phyloP scores from a whole-genome alignment of 2,888 invertebrate genomes.

The Halocaridina rubra region DNA sequence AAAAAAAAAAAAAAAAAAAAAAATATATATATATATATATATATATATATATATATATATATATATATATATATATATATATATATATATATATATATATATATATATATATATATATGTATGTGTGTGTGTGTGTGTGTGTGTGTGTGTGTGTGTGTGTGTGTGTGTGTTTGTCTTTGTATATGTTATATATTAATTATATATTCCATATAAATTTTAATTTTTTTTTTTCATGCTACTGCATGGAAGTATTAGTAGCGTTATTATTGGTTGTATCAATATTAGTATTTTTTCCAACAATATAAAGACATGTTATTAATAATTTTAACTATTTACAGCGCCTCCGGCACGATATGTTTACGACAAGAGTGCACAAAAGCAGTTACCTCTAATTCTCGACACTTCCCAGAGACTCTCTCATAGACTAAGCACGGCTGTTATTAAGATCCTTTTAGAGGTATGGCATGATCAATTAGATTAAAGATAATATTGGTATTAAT shows the following conservation, averaged over 20 bases:
- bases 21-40: no score
- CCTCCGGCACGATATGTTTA: constrained; percentile 48
- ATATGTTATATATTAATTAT: background rate
- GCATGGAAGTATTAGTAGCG: background rate
- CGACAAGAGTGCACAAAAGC: constrained; percentile 38
- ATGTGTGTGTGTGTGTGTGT: no score
- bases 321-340: background rate
- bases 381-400: constrained; percentile 50
- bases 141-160: no score
- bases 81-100: background rate
- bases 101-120: background rate
- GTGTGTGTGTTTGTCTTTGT: no score
- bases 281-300: no score
- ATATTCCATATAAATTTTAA: background rate
- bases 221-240: background rate
- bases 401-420: constrained; percentile 55
- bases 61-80: background rate
- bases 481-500: background rate
- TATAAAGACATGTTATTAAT: background rate
- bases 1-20: no score
- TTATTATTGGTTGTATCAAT: no score
- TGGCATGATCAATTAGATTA: background rate
- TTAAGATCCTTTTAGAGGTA: constrained; percentile 55
- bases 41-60: no score
- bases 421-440: constrained; percentile 54